phyloP scores from a whole-genome alignment of 2,888 invertebrate genomes.

The Anticlea derivata region DNA sequence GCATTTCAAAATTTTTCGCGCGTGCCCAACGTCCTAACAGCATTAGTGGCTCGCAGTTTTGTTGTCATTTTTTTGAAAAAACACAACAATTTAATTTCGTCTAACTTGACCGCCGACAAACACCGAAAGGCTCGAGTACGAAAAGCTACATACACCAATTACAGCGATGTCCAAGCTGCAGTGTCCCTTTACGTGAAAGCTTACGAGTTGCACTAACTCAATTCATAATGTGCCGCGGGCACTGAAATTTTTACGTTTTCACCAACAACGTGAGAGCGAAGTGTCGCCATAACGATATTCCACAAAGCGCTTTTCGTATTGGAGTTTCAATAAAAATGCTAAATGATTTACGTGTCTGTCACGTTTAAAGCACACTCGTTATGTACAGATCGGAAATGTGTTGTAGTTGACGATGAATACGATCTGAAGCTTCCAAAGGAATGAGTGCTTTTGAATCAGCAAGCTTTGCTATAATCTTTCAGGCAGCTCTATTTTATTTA shows the following conservation, averaged over 20 bases:
- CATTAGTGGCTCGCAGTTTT: slow-evolving; percentile 46
- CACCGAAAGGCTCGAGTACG: slow-evolving; percentile 65
- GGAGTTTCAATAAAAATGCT: slow-evolving; percentile 30
- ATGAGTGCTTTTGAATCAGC: slow-evolving; percentile 8
- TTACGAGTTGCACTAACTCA: slow-evolving; percentile 70
- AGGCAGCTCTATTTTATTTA: neutral
- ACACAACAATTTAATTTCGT: slow-evolving; percentile 81
- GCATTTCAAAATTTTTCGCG: slow-evolving; percentile 33
- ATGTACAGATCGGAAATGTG: slow-evolving; percentile 16
- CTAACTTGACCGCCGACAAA: slow-evolving; percentile 73
- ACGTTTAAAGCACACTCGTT: slow-evolving; percentile 27
- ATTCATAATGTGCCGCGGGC: slow-evolving; percentile 66
- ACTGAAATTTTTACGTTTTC: slow-evolving; percentile 63
- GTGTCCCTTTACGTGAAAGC: slow-evolving; percentile 59
- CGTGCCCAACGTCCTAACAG: slow-evolving; percentile 30
- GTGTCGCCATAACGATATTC: slow-evolving; percentile 27
- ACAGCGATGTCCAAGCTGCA: slow-evolving; percentile 51
- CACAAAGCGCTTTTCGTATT: slow-evolving; percentile 28
- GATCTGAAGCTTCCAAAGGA: slow-evolving; percentile 5
- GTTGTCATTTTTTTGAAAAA: slow-evolving; percentile 74
- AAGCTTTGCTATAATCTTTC: slow-evolving; percentile 15
- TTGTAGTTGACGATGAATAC: slow-evolving; percentile 17
- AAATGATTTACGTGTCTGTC: slow-evolving; percentile 35
- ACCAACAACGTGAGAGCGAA: slow-evolving; percentile 40
- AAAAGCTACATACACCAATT: slow-evolving; percentile 80